These are phyloP conservation scores for Coreius guichenoti DNA, from an alignment of 2,797 vertebrate genomes.

Conservation along the genomic window DNA sequence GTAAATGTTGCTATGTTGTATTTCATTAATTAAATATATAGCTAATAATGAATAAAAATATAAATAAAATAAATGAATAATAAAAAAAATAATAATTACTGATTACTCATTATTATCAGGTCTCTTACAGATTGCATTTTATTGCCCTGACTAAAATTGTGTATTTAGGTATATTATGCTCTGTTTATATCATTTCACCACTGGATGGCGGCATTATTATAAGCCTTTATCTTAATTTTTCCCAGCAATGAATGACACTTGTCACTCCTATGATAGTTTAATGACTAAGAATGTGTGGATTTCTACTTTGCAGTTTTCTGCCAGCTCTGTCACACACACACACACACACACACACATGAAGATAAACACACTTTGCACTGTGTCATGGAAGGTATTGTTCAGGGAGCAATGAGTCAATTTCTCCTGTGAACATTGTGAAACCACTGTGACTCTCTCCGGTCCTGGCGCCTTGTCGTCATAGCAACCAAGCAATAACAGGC, in stretches of 20 bases:
- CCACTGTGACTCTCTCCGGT: slow-evolving; percentile 53
- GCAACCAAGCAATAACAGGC: slow-evolving; percentile 67
- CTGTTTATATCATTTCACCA: slow-evolving; percentile 53
- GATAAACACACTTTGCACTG: slow-evolving; percentile 45
- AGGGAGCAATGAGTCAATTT: slow-evolving; percentile 67
- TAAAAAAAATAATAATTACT: no score
- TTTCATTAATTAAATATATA: background rate
- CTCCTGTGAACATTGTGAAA: slow-evolving; percentile 51
- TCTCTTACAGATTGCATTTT: background rate
- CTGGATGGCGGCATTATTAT: slow-evolving; percentile 70
- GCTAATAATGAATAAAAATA: background rate
- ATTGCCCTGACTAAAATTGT: no score
- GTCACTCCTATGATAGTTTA: slow-evolving; percentile 23
- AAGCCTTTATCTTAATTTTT: background rate
- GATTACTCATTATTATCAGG: background rate
- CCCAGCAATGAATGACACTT: slow-evolving; percentile 1
- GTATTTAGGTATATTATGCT: background rate
- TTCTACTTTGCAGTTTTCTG: slow-evolving; percentile 58
- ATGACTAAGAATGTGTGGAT: slow-evolving; percentile 60
- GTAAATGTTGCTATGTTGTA: background rate
- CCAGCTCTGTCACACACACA: slow-evolving; percentile 25
- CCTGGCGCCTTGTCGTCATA: slow-evolving; percentile 66
- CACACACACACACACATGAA: slow-evolving; percentile 43
- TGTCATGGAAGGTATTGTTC: slow-evolving; percentile 80
- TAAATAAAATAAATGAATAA: background rate